Evolutionary conservation across 2,888 invertebrate species (phyloP).

Genomic region (Macrophya annulata): DNA sequence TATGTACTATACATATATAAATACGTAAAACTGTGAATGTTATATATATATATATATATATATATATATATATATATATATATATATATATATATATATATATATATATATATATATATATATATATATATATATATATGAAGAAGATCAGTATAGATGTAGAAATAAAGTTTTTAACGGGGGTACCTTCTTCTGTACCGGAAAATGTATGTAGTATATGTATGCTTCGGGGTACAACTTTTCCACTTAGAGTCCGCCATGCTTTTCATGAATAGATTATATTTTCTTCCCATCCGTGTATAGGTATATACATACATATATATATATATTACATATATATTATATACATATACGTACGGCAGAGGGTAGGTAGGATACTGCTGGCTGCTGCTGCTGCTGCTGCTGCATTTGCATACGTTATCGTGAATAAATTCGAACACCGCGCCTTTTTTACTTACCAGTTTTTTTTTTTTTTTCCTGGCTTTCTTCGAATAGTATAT

Average conservation of each 20-base stretch:
- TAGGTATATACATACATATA: too few species aligned
- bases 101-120: neutral
- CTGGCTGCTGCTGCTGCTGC: neutral
- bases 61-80: neutral
- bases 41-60: neutral
- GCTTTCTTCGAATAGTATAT: too few species aligned
- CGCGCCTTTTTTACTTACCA: neutral
- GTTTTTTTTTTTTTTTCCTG: neutral
- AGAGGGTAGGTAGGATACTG: neutral
- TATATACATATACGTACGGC: neutral
- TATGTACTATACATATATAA: neutral
- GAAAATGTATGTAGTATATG: conserved; percentile 8
- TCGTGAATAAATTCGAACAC: conserved; percentile 41
- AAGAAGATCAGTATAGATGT: conserved; percentile 9
- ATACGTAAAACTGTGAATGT: neutral
- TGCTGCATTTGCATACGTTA: conserved; percentile 44
- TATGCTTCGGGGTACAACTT: conserved; percentile 42
- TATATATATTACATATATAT: too few species aligned
- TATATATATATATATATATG: neutral
- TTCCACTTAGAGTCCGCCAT: conserved; percentile 56
- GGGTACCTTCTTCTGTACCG: neutral
- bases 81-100: neutral
- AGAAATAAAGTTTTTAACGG: neutral
- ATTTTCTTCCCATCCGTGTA: conserved; percentile 52
- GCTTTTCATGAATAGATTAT: conserved; percentile 58